phyloP scores from a whole-genome alignment of 2,888 invertebrate genomes.

The Tipula lateralis region DNA sequence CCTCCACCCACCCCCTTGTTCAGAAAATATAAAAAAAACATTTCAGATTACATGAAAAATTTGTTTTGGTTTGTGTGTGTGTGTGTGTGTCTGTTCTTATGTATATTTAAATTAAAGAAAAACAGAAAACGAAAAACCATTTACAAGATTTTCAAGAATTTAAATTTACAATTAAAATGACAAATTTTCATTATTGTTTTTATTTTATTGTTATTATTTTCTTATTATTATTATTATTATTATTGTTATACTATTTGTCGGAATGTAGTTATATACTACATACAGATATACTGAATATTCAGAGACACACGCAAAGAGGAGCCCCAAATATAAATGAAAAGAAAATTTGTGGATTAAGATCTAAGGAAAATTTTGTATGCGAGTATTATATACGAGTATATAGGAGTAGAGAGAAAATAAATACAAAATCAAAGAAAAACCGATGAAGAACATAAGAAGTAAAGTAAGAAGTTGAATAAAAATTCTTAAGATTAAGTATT shows the following conservation, averaged over 20 bases:
- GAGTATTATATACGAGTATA: neutral
- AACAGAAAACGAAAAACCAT: neutral
- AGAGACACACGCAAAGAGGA: neutral
- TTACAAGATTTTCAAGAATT: constrained; percentile 16
- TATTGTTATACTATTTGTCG: neutral
- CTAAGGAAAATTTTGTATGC: neutral
- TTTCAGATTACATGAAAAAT: constrained; percentile 1
- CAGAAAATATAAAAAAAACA: neutral
- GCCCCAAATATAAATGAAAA: neutral
- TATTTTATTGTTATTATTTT: neutral
- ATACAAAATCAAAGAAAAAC: neutral
- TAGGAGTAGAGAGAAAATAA: neutral
- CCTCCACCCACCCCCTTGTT: neutral
- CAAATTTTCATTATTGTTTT: neutral
- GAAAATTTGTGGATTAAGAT: neutral
- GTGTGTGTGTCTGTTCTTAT: neutral
- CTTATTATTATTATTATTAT: neutral
- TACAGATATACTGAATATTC: neutral
- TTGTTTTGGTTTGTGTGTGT: neutral
- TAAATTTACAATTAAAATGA: constrained; percentile 24
- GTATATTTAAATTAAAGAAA: neutral
- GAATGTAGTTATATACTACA: too few species aligned
- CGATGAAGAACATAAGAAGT: neutral
- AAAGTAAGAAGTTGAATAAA: constrained; percentile 6
- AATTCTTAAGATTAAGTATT: constrained; percentile 19